Conservation (phyloP, 2,888 invertebrate genomes). For the Parnassius apollo region DNA sequence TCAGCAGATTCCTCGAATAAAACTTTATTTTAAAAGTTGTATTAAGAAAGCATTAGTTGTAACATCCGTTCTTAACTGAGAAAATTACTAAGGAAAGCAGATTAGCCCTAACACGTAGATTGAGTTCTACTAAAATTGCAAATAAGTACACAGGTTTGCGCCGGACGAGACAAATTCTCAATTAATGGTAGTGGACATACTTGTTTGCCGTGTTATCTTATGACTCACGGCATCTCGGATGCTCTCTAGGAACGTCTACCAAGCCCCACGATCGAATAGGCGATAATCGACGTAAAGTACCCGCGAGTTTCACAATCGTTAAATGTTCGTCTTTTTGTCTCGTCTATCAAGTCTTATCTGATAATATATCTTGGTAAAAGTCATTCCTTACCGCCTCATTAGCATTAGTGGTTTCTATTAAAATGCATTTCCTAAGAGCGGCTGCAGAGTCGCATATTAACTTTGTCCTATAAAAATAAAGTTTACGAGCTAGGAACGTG, state of each 20-base stretch:
- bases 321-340: slow-evolving; percentile 27
- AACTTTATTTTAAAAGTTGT: too few species aligned
- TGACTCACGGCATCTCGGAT: slow-evolving; percentile 45
- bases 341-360: slow-evolving; percentile 29
- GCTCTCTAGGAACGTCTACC: slow-evolving; percentile 62
- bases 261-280: slow-evolving; percentile 45
- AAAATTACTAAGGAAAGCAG: too few species aligned
- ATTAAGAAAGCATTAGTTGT: too few species aligned
- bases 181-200: slow-evolving; percentile 43
- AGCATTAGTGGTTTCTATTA: slow-evolving; percentile 22
- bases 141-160: slow-evolving; percentile 20
- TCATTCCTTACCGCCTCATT: slow-evolving; percentile 25
- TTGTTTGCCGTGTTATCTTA: slow-evolving; percentile 45
- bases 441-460: not conserved
- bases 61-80: too few species aligned
- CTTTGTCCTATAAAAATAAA: slow-evolving; percentile 8
- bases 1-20: too few species aligned
- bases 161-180: slow-evolving; percentile 43
- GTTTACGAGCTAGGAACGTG: slow-evolving; percentile 3
- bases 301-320: slow-evolving; percentile 36
- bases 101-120: not conserved
- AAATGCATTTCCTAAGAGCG: slow-evolving; percentile 10
- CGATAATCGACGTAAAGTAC: slow-evolving; percentile 39
- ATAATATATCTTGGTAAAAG: slow-evolving; percentile 28
- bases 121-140: slow-evolving; percentile 10